Conservation (phyloP, 2,797 vertebrate genomes). For the Chaenodraco wilsoni region DNA sequence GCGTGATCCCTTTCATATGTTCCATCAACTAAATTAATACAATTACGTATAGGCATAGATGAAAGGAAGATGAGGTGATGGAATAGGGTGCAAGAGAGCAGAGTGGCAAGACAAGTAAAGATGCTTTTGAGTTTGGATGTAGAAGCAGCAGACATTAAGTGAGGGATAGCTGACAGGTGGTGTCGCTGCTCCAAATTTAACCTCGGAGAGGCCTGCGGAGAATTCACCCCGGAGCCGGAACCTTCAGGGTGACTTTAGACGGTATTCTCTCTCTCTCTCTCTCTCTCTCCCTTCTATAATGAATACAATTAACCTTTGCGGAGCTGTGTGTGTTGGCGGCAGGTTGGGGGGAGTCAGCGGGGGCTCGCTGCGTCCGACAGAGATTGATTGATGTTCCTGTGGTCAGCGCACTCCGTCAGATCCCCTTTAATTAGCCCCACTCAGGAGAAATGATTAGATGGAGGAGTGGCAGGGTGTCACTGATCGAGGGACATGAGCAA, state of each 20-base stretch:
- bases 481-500: constrained; percentile 48
- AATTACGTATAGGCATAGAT: constrained; percentile 48
- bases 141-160: constrained; percentile 23
- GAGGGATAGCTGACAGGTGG: constrained; percentile 58
- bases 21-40: constrained; percentile 65
- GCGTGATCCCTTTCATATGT: constrained; percentile 64
- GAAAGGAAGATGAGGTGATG: constrained; percentile 41
- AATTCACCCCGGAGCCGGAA: constrained; percentile 53
- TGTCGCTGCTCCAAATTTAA: constrained; percentile 56
- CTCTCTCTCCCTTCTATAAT: constrained; percentile 75
- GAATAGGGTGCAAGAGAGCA: background rate
- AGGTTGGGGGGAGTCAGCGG: constrained; percentile 71
- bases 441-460: constrained; percentile 72
- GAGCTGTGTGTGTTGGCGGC: constrained; percentile 68
- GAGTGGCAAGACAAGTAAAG: background rate
- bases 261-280: constrained; percentile 3
- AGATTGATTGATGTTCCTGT: constrained; percentile 84
- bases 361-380: constrained; percentile 70
- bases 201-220: constrained; percentile 54
- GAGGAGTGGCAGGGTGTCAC: constrained; percentile 64
- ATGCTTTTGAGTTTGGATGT: constrained; percentile 1
- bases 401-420: constrained; percentile 78
- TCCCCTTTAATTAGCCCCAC: constrained; percentile 83
- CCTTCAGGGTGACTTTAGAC: constrained; percentile 80
- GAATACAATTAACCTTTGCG: constrained; percentile 87